Percentiles rank a stretch among this genome's conserved stretches.
Conservation (phyloP, 2,888 invertebrate species). For the Pseudeuparius sepicola region DNA sequence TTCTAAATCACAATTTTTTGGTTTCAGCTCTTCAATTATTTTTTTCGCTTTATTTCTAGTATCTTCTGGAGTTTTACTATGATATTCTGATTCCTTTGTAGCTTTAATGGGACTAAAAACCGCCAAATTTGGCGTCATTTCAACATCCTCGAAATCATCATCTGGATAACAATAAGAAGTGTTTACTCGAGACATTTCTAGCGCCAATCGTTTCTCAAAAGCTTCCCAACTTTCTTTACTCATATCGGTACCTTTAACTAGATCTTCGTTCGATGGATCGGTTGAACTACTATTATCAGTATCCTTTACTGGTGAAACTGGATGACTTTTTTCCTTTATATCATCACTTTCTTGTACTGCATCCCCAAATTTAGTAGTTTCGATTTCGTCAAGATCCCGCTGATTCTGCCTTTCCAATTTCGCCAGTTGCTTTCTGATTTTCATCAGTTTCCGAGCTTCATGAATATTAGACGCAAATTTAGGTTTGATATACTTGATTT, state of each 20-base stretch:
- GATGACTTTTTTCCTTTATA: slow-evolving; percentile 14
- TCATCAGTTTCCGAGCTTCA: slow-evolving; percentile 56
- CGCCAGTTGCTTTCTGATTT: slow-evolving; percentile 54
- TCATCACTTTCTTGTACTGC: slow-evolving; percentile 1
- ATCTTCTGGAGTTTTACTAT: too few species aligned
- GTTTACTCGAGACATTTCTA: slow-evolving; percentile 31
- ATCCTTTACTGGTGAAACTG: too few species aligned
- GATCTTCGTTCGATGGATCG: slow-evolving; percentile 4
- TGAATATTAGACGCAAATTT: slow-evolving; percentile 58
- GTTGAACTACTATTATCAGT: too few species aligned
- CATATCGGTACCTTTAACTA: slow-evolving; percentile 27
- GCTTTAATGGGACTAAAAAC: too few species aligned
- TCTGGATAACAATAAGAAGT: too few species aligned
- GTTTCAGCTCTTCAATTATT: too few species aligned
- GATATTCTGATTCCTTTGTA: too few species aligned
- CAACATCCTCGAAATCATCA: too few species aligned
- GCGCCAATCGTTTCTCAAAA: slow-evolving; percentile 35
- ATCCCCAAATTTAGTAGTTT: slow-evolving; percentile 5
- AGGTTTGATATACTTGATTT: slow-evolving; percentile 45
- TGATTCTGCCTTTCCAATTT: slow-evolving; percentile 47
- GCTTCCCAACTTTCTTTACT: slow-evolving; percentile 37
- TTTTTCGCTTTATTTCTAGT: too few species aligned
- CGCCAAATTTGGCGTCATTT: too few species aligned
- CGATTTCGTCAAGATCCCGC: too few species aligned
- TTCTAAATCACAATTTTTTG: background rate